These are phyloP conservation scores for Chlorodrepanis virens DNA, from an alignment of 2,113 vertebrate genomes.

Conservation along the genomic window DNA sequence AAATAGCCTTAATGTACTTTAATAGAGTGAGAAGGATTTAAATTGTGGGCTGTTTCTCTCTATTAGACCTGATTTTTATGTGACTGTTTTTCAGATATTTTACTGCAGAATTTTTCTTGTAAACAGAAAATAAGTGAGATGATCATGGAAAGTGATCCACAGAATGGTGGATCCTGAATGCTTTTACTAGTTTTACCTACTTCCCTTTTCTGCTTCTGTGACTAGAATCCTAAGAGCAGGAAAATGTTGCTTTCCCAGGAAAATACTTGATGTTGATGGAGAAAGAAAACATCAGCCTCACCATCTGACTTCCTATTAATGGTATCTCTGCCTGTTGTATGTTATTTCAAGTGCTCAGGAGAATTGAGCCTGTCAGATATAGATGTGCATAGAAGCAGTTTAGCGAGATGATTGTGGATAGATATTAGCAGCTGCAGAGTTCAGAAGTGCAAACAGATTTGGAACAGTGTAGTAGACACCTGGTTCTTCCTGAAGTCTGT, in stretches of 20 bases:
- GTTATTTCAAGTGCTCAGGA: neutral
- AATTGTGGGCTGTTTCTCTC: neutral
- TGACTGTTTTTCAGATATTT: neutral
- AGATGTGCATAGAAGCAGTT: neutral
- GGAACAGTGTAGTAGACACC: neutral
- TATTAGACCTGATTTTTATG: neutral
- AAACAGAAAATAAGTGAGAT: neutral
- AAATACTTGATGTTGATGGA: neutral
- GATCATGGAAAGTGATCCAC: neutral
- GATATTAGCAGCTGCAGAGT: neutral
- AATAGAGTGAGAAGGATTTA: neutral
- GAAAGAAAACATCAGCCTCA: neutral
- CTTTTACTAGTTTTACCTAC: neutral
- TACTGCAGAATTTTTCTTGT: neutral
- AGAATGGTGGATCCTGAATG: neutral
- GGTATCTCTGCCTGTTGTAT: neutral
- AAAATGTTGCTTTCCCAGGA: neutral
- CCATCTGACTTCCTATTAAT: neutral
- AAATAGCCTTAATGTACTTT: neutral
- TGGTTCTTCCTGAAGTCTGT: neutral
- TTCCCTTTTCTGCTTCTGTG: neutral
- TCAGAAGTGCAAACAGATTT: conserved; percentile 26
- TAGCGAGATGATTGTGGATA: neutral
- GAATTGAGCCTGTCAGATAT: neutral
- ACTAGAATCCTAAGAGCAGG: neutral